Evolutionary conservation across 2,888 invertebrate genomes (phyloP), one percentile per base, ranked within the genome.

Genomic region (Syritta pipiens): DNA sequence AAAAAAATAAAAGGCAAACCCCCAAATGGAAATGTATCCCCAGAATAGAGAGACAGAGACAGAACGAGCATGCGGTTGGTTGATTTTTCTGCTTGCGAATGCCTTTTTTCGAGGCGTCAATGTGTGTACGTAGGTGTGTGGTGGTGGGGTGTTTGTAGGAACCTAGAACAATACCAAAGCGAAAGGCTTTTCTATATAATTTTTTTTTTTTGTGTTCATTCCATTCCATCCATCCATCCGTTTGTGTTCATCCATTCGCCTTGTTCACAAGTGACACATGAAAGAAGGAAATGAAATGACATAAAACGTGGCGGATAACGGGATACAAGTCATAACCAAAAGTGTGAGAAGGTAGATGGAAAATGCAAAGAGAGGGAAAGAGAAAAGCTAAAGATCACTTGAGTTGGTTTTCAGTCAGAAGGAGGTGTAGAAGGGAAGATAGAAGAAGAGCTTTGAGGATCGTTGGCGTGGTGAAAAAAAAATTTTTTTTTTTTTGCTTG

Each of bases 281-380:
- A 53, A 40, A 79, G 51, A 62, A 79, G 49, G 49, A 67, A 79
- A 65, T 55, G 19, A 67, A 57, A 22, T 68, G 40, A 57, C 49
- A 72, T 72, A 59, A 71, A 74, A 79, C 79, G 74, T 74, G 55
- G 60, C 67, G 67, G 35, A 44, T 79, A 79, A 79, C 79, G 74
- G 79, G 49, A 79, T 63, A 67, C 32, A n/a, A 71, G 51, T 53
- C 44, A 59, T 7, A 22, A 57, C 9, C 5, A 7, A 53, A 35
- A 32, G 28, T 19, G 40, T 3, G 40, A 51, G 22, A 26, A 63
- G 26, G 30, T 28, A 32, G 46, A 22, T 28, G 53, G 48, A 65
- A 40, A 49, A 49, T 9, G 24, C 30, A 42, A 28, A 19, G 10
- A 30, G 22, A 19, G 12, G 12, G 10, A 59, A 22, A 19, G 37